phyloP scores from a whole-genome alignment of 1,140 invertebrate genomes.

The Brachionus rotundiformis region DNA sequence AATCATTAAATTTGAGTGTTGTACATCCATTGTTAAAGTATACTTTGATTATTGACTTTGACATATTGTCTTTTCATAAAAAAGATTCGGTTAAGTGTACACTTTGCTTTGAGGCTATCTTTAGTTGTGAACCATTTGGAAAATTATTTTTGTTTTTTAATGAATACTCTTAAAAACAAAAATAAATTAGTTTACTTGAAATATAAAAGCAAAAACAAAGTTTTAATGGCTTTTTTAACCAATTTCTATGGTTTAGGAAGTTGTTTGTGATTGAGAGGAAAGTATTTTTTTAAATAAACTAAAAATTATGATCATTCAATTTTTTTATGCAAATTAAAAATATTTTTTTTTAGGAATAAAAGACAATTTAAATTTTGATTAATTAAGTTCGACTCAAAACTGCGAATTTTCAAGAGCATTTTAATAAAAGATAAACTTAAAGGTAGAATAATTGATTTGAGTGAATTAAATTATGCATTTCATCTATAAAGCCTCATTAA shows the following conservation, averaged over 20 bases:
- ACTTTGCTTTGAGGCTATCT: neutral
- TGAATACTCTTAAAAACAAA: constrained; percentile 1
- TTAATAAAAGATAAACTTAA: neutral
- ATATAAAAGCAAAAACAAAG: neutral
- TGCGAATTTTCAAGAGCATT: neutral
- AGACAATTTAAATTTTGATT: neutral
- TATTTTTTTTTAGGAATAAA: neutral
- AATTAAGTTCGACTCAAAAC: neutral
- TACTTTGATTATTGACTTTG: constrained; percentile 40
- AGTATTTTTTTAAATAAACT: neutral
- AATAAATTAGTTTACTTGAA: constrained; percentile 28
- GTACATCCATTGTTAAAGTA: constrained; percentile 50
- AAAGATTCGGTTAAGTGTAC: neutral
- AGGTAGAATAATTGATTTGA: neutral
- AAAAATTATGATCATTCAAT: constrained; percentile 11
- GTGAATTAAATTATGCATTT: neutral
- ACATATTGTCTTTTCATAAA: neutral
- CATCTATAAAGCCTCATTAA: too few relatives aligned
- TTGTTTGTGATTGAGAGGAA: constrained; percentile 12
- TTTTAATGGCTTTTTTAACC: neutral
- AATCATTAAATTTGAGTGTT: constrained; percentile 18
- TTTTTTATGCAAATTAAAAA: neutral
- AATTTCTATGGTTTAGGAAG: neutral
- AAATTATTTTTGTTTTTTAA: neutral
- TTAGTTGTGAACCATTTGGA: neutral